Conservation (phyloP, 2,113 vertebrate genomes). For the Dipodomys spectabilis region DNA sequence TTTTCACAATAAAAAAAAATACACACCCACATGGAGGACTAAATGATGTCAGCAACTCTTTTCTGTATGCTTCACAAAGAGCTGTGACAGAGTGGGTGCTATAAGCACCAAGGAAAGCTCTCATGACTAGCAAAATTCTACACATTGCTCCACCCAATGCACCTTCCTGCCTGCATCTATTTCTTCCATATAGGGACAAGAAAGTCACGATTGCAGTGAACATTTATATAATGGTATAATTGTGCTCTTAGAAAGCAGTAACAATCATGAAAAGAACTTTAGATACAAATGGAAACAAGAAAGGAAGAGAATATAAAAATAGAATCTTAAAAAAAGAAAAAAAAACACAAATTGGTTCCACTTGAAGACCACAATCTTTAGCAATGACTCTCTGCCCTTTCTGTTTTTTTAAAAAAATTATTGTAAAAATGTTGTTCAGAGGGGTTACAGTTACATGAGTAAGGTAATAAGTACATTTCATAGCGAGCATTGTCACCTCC, state of each 20-base stretch:
- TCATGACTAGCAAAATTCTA: conserved; percentile 3
- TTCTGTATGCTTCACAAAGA: background rate
- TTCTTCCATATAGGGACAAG: conserved; percentile 41
- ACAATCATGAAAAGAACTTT: conserved; percentile 54
- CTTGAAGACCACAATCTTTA: background rate
- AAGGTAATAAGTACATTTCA: too few species aligned
- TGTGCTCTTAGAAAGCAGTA: conserved; percentile 35
- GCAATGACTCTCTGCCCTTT: background rate
- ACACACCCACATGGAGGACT: background rate
- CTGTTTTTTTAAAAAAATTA: background rate
- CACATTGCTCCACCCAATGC: conserved; percentile 7
- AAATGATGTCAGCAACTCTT: background rate
- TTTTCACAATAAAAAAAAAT: background rate
- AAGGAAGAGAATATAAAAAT: conserved; percentile 14
- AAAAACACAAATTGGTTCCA: background rate
- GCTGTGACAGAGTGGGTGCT: conserved; percentile 1
- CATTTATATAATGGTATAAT: conserved; percentile 59
- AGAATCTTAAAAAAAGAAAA: background rate
- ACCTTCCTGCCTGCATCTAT: conserved; percentile 41
- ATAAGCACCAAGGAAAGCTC: background rate
- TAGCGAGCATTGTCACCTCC: too few species aligned
- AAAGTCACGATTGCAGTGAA: conserved; percentile 42
- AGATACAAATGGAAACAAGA: conserved; percentile 60
- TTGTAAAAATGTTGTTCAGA: too few species aligned
- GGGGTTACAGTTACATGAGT: too few species aligned